A percentile compares a stretch with the other conserved stretches of the same genome.
phyloP scores from a whole-genome alignment of 2,797 vertebrate genomes.

The Serranus cabrilla region DNA sequence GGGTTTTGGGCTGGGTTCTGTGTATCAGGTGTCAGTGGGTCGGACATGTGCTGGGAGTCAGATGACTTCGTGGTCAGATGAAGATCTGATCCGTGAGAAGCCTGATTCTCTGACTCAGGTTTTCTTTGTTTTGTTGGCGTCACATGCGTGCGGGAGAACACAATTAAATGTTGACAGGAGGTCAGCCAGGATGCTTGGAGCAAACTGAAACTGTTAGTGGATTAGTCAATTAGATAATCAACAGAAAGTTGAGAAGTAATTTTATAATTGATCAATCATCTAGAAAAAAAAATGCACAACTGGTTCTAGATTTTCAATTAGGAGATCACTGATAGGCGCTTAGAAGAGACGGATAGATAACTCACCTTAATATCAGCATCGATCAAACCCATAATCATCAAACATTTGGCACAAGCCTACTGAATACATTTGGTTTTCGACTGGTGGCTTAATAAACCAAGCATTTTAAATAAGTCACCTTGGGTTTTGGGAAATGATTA shows the following conservation, averaged over 20 bases:
- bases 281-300: not conserved
- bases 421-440: not conserved
- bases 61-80: conserved; percentile 76
- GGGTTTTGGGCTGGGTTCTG: conserved; percentile 66
- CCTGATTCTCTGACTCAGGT: conserved; percentile 67
- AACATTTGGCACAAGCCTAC: too few relatives aligned
- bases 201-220: conserved; percentile 22
- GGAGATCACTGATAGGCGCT: too few relatives aligned
- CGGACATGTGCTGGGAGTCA: conserved; percentile 77
- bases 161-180: conserved; percentile 45
- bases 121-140: conserved; percentile 64
- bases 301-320: not conserved
- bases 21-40: conserved; percentile 74
- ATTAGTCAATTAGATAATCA: conserved; percentile 21
- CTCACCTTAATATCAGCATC: too few relatives aligned
- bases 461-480: not conserved
- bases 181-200: conserved; percentile 11
- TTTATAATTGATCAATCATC: not conserved
- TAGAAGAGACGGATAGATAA: too few relatives aligned
- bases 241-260: conserved; percentile 4
- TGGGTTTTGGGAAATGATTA: not conserved
- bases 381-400: too few relatives aligned
- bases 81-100: conserved; percentile 77
- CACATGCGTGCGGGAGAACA: conserved; percentile 39
- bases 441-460: not conserved